Base-by-base conservation (phyloP, 2,888 invertebrate species). In the Sinelater perroti region DNA sequence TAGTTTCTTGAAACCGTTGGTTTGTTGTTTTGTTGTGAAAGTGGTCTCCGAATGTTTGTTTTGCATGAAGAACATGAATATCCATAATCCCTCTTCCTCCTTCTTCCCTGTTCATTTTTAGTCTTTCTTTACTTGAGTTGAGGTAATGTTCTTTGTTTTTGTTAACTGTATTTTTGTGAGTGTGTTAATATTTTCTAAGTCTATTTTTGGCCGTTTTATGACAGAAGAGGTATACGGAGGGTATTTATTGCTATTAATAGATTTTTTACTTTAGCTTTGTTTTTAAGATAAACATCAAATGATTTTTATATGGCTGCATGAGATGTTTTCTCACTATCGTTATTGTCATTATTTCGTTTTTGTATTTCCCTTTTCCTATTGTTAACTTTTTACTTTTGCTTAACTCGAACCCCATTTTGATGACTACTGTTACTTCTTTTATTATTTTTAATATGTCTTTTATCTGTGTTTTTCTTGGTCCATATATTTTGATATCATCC, bases 401-500 rank as follows among this genome's bases (percentile, higher is more conserved):
- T 6, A 31, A 5, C 8, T 11, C 6, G 10, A 31, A 31, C 8
- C 8, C 8, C 26, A 24, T 24, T 6, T 24, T 6, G 6, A 24
- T 24, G 26, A 7, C 8, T n/a, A n/a, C n/a, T n/a, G n/a, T n/a
- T n/a, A n/a, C n/a, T n/a, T 24, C 6, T 24, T 24, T 7, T 24
- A 8, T 8, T 24, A 24, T 8, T 8, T 24, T 24, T 7, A 24
- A 8, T 24, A 24, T 6, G 6, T 8, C 26, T 31, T 31, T 31
- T 11, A 31, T 6, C 31, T 8, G 31, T n/a, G 31, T 31, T 31
- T 8, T 6, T 31, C 8, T 31, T 31, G 31, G 10, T 10, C 8
- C 8, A 10, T 31, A 31, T 6, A 10, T 31, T 31, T 31, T 31
- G 6, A 31, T 31, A 31, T 31, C 31, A 10, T 31, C 31, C 31